A percentile compares a stretch with the other conserved stretches of the same genome.
Evolutionary conservation across 2,888 invertebrate species (phyloP).

Genomic region (Lamproptera curius): DNA sequence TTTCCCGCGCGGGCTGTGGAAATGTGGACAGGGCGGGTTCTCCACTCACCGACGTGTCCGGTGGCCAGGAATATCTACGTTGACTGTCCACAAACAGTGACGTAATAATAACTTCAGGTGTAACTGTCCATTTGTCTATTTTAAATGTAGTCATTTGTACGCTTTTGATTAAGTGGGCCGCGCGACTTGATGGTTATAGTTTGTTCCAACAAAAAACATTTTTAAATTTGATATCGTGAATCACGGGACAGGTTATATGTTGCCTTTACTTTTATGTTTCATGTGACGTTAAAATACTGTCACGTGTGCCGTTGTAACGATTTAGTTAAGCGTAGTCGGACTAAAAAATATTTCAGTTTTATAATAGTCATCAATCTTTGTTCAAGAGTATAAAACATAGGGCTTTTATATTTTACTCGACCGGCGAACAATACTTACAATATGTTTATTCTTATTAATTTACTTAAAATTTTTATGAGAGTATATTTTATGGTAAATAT

Average conservation of each 20-base stretch:
- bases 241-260: not conserved
- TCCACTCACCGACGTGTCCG: slow-evolving; percentile 47
- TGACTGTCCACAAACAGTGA: slow-evolving; percentile 16
- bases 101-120: slow-evolving; percentile 21
- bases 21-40: slow-evolving; percentile 38
- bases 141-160: slow-evolving; percentile 20
- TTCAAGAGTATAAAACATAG: too few relatives aligned
- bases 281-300: too few relatives aligned
- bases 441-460: too few relatives aligned
- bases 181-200: slow-evolving; percentile 7
- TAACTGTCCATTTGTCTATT: slow-evolving; percentile 22
- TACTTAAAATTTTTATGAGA: too few relatives aligned
- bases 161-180: slow-evolving; percentile 13
- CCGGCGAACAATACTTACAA: too few relatives aligned
- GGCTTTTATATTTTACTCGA: too few relatives aligned
- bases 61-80: slow-evolving; percentile 39
- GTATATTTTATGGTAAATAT: too few relatives aligned
- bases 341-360: too few relatives aligned
- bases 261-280: not conserved
- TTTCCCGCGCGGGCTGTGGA: slow-evolving; percentile 50
- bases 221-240: not conserved
- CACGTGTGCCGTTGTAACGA: too few relatives aligned
- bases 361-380: too few relatives aligned
- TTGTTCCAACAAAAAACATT: slow-evolving; percentile 4
- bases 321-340: too few relatives aligned